Conservation (phyloP, 2,113 vertebrate genomes). For the Macquaria australasica region DNA sequence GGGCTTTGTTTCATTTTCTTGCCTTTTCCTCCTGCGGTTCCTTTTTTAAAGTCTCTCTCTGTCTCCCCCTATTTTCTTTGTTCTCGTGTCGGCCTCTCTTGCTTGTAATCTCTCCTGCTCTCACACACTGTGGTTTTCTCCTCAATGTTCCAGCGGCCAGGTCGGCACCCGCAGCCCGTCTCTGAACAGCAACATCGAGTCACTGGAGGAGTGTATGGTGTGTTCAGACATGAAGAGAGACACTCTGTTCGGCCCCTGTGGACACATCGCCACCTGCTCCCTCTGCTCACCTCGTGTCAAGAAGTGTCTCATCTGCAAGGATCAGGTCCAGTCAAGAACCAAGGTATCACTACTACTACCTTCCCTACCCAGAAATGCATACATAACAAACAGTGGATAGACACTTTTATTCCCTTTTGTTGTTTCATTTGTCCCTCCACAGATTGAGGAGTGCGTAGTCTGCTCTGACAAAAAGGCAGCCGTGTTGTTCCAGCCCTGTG, state of each 20-base stretch:
- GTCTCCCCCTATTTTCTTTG: slow-evolving; percentile 2
- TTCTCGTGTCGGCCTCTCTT: not conserved
- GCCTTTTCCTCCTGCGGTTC: not conserved
- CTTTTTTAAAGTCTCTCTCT: slow-evolving; percentile 5
- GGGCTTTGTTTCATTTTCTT: slow-evolving; percentile 1
- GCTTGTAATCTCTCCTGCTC: slow-evolving; percentile 5
- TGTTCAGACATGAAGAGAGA: slow-evolving; percentile 99
- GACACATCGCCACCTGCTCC: slow-evolving; percentile 98
- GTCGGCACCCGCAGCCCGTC: slow-evolving; percentile 97
- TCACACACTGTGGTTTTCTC: not conserved
- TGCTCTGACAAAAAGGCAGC: slow-evolving; percentile 99
- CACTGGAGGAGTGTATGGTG: slow-evolving; percentile 99
- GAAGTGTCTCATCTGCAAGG: slow-evolving; percentile 99
- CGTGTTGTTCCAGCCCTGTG: slow-evolving; percentile 98
- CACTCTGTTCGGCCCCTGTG: slow-evolving; percentile 98
- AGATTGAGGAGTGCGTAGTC: slow-evolving; percentile 99
- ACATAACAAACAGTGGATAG: not conserved
- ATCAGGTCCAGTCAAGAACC: slow-evolving; percentile 98
- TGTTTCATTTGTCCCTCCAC: slow-evolving; percentile 31
- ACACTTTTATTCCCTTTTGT: not conserved
- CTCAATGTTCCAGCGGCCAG: slow-evolving; percentile 87
- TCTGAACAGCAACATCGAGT: slow-evolving; percentile 96
- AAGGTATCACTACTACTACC: slow-evolving; percentile 86
- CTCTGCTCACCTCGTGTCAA: slow-evolving; percentile 99
- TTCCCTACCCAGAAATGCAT: not conserved